Evolutionary conservation across 2,797 vertebrate species (phyloP).

Genomic region (Hemitrygon akajei): DNA sequence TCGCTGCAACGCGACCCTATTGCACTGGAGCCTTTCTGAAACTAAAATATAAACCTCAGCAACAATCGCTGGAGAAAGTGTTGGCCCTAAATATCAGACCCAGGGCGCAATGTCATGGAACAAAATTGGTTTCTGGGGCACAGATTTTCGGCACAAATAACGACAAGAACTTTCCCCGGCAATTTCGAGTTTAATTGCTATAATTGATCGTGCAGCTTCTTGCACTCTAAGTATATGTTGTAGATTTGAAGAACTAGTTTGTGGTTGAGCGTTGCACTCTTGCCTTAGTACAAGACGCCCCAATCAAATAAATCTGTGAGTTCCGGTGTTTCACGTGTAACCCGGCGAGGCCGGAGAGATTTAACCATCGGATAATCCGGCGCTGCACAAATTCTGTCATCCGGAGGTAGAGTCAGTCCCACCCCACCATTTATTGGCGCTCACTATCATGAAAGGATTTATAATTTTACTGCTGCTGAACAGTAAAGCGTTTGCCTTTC

Average conservation of each 20-base stretch:
- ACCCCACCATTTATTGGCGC: background rate
- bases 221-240: background rate
- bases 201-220: too few species aligned
- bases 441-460: slow-evolving; percentile 8
- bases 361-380: background rate
- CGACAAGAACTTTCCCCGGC: too few species aligned
- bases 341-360: background rate
- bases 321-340: background rate
- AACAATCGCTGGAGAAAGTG: background rate
- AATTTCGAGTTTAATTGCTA: background rate
- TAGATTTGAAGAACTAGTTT: background rate
- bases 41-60: background rate
- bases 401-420: background rate
- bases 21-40: background rate
- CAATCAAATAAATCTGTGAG: background rate
- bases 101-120: background rate
- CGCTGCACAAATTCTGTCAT: background rate
- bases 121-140: too few species aligned
- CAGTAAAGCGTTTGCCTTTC: background rate
- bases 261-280: background rate
- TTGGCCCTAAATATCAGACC: background rate
- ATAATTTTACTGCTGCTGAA: background rate
- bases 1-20: background rate
- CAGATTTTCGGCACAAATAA: too few species aligned
- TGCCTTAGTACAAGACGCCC: background rate